Base-by-base conservation (phyloP, 2,113 vertebrate genomes). In the Dicerorhinus sumatrensis region DNA sequence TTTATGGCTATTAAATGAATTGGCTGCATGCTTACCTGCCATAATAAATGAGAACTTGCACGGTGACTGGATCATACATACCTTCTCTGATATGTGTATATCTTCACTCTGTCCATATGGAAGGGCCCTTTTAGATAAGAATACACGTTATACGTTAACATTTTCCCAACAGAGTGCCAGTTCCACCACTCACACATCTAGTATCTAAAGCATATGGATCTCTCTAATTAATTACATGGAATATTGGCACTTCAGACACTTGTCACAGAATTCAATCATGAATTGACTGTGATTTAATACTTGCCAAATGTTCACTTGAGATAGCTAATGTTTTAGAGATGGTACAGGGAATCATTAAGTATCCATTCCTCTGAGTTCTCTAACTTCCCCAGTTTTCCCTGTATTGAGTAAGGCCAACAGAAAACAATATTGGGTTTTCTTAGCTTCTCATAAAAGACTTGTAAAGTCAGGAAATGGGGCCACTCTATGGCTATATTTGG, bases 261-360 rank as follows among this genome's bases (percentile, higher is more conserved):
- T 89, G 58, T 83, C 81, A 77, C n/a, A 77, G 8, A 95, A 87
- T 87, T 86, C 20, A 81, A 0, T 95, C 39, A 31, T 72, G 11
- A 51, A 81, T 42, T 82, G 39, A 80, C 42, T 81, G 33, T 79
- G 60, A 90, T 76, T 89, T 85, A 91, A 80, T 69, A 42, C 7
- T 95, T 95, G 51, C 4, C 65, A 91, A 73, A 60, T 72, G 23
- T 62, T 90, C 54, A 77, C 56, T 83, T 95, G 54, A 92, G 33
- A 75, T 4, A 75, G 14, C 10, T 82, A 87, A 91, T 89, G 7
- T 89, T 89, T 89, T 77, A 58, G 73, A 81, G 8, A 8, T 23
- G 8, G 20, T 20, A 25, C 18, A 88, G 20, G 20, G 36, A 84
- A 79, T 92, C 31, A 60, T 21, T 84, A 72, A 82, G 7, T 67